Percentiles rank a stretch among this genome's conserved stretches.
These are phyloP conservation scores for Hylaeus volcanicus DNA, from an alignment of 1,140 invertebrate species.

Conservation along the genomic window DNA sequence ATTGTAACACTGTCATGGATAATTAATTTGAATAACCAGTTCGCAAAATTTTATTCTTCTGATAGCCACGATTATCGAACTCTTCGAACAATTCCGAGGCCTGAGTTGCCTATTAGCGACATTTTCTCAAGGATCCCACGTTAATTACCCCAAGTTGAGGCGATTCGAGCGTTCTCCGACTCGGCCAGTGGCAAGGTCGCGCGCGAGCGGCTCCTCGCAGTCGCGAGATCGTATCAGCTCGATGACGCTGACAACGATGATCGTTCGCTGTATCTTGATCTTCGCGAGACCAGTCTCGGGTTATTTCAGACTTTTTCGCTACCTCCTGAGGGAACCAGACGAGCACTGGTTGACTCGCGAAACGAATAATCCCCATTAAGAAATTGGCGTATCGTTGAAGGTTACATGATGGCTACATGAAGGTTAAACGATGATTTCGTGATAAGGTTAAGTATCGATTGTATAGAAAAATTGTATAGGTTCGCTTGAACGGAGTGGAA, in stretches of 20 bases:
- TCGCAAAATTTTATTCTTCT: too few relatives aligned
- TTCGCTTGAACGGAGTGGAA: too few relatives aligned
- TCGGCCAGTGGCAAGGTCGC: constrained; percentile 52
- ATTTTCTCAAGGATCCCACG: constrained; percentile 40
- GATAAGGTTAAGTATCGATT: too few relatives aligned
- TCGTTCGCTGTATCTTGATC: constrained; percentile 56
- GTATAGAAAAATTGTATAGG: too few relatives aligned
- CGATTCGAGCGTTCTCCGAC: constrained; percentile 40
- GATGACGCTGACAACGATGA: constrained; percentile 61
- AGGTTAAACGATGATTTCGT: too few relatives aligned
- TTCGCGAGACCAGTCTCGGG: constrained; percentile 26
- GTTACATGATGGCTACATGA: too few relatives aligned
- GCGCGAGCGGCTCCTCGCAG: constrained; percentile 55
- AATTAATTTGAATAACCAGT: too few relatives aligned
- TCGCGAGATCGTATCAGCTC: constrained; percentile 61
- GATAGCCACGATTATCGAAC: background rate
- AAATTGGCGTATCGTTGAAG: too few relatives aligned
- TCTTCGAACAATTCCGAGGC: background rate
- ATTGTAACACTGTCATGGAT: too few relatives aligned
- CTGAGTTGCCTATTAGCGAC: background rate
- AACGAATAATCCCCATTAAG: background rate
- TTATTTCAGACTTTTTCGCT: constrained; percentile 44
- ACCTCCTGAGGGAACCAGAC: background rate
- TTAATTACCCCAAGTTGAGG: constrained; percentile 52
- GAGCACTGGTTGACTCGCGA: too few relatives aligned